Evolutionary conservation across 1,140 invertebrate species (phyloP).

Genomic region (Pseudachorutes palmiensis): DNA sequence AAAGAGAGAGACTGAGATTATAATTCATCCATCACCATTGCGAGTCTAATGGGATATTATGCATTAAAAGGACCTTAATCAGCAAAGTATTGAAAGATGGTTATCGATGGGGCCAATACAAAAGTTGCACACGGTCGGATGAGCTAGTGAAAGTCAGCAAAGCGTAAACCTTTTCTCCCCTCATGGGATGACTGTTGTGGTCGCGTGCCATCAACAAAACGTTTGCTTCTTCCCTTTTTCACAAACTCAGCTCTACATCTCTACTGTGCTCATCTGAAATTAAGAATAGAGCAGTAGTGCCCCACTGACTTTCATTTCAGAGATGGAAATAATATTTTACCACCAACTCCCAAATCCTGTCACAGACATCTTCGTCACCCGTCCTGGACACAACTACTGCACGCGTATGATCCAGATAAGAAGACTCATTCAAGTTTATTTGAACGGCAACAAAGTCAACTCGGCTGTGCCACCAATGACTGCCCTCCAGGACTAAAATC

Average conservation of each 20-base stretch:
- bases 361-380: not conserved
- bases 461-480: no score
- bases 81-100: not conserved
- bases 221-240: not conserved
- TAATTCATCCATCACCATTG: not conserved
- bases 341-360: not conserved
- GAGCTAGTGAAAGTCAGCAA: slow-evolving; percentile 13
- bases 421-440: no score
- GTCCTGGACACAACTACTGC: not conserved
- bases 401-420: not conserved
- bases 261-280: no score
- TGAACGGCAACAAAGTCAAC: no score
- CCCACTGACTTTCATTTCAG: slow-evolving; percentile 24
- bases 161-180: slow-evolving; percentile 15
- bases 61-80: not conserved
- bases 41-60: not conserved
- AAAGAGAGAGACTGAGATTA: not conserved
- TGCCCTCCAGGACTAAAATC: not conserved
- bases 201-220: slow-evolving; percentile 30
- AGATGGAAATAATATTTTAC: not conserved
- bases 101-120: slow-evolving; percentile 10
- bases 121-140: slow-evolving; percentile 12
- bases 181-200: slow-evolving; percentile 8
- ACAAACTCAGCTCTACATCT: not conserved
- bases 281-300: not conserved